Evolutionary conservation across 1,140 invertebrate species (phyloP), one percentile per base, ranked within the genome.

Genomic region (Fragariocoptes setiger): DNA sequence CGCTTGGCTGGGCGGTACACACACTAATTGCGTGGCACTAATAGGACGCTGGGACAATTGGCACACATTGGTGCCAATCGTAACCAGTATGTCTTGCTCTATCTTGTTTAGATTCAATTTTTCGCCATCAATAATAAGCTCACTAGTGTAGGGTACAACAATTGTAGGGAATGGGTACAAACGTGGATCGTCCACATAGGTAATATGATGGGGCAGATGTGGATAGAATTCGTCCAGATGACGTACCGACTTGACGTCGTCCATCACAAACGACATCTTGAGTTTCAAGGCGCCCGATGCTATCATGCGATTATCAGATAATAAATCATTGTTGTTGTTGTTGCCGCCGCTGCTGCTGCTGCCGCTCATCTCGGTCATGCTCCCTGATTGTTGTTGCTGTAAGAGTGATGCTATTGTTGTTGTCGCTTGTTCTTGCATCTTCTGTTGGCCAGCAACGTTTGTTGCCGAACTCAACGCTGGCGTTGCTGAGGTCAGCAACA

Each of bases 51-150:
- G 8, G 2, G 83, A 90, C 2, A 92, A 74, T 60, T 90, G 92
- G 53, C 86, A 94, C 3, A 66, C 62, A 49, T 69, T 62, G 1
- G 67, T 70, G 0, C 88, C 85, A 47, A 97, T 80, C 8, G 75
- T 82, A 4, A 97, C 85, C 48, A 74, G 69, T 1, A 95, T 78
- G 59, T 90, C 83, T 17, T 73, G 70, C 57, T 88, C 79, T 55
- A 82, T 78, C 54, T 77, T 75, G 4, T 82, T 83, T 46, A 75
- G 65, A 54, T 80, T 82, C 45, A 94, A 62, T 56, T 82, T 75
- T 55, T 82, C 74, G 4, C 83, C 83, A 61, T 90, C 82, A 49
- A 95, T 86, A 1, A 94, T 83, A 36, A 95, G 58, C 55, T 94
- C 86, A 20, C 80, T 83, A 54, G 88, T 85, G 51, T 86, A 83